A percentile compares a stretch with the other conserved stretches of the same genome.
These are phyloP conservation scores for Cryptophagus acutangulus DNA, from an alignment of 2,888 invertebrate species.

Conservation along the genomic window DNA sequence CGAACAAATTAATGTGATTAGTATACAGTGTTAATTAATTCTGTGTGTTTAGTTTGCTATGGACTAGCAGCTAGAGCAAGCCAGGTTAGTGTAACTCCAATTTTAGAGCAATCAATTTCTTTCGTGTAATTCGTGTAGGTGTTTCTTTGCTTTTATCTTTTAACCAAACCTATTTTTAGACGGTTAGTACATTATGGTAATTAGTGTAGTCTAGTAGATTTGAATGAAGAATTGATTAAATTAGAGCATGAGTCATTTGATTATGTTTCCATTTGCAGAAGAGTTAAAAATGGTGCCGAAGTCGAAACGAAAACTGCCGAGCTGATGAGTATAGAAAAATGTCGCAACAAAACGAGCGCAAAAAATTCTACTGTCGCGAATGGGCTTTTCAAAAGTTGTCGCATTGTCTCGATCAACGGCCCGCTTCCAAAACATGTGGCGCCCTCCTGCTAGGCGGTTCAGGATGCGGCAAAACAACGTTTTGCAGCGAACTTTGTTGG, in stretches of 20 bases:
- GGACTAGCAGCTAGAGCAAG: no score
- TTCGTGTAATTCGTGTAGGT: conserved; percentile 30
- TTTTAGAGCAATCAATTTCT: no score
- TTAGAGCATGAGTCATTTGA: no score
- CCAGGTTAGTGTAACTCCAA: no score
- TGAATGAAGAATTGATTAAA: no score
- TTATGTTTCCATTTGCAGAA: no score
- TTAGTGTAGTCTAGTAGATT: no score
- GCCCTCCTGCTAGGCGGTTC: conserved; percentile 83
- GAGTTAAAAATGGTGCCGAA: no score
- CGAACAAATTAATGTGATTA: conserved; percentile 28
- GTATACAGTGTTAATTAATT: conserved; percentile 26
- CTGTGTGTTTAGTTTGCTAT: conserved; percentile 24
- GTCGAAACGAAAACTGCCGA: no score
- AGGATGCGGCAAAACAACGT: conserved; percentile 91
- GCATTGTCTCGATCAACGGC: conserved; percentile 84
- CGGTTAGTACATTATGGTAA: no score
- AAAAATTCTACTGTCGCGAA: conserved; percentile 84
- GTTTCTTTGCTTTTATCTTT: conserved; percentile 23
- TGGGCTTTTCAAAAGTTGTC: conserved; percentile 94
- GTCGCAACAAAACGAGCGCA: conserved; percentile 55
- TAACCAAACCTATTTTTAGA: conserved; percentile 33
- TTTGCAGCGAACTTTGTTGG: conserved; percentile 74
- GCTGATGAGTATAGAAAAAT: no score
- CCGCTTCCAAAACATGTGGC: conserved; percentile 80